Percentiles rank a stretch among this genome's conserved stretches.
phyloP scores from a whole-genome alignment of 1,140 invertebrate genomes.

The Brachionus manjavacas region DNA sequence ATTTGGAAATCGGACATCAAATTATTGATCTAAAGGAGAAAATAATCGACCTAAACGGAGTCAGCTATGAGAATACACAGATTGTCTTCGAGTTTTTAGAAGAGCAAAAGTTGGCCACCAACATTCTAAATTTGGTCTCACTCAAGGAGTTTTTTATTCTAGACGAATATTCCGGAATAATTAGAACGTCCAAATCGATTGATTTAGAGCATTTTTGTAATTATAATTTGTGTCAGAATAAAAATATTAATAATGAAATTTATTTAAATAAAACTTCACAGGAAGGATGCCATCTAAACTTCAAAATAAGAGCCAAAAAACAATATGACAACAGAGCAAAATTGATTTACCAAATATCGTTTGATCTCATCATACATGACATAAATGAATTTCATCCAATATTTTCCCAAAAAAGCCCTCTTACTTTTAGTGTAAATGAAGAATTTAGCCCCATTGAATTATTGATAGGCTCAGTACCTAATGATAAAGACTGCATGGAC shows the following conservation, averaged over 20 bases:
- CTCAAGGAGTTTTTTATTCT: not conserved
- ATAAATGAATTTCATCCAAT: constrained; percentile 26
- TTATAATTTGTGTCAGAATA: constrained; percentile 27
- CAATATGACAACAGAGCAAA: not conserved
- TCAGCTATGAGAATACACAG: not conserved
- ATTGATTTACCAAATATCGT: not conserved
- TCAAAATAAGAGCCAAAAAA: not conserved
- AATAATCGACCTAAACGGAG: not conserved
- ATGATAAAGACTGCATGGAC: constrained; percentile 22
- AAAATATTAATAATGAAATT: not conserved
- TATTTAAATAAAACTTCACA: not conserved
- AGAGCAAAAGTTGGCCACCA: not conserved
- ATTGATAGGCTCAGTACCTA: not conserved
- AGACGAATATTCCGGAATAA: not conserved
- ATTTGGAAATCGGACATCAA: not conserved
- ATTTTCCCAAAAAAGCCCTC: not conserved
- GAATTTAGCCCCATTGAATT: constrained; percentile 21
- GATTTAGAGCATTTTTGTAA: constrained; percentile 23
- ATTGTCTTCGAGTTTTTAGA: not conserved
- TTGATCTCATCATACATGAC: constrained; percentile 28
- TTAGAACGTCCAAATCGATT: constrained; percentile 7
- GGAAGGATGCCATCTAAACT: not conserved
- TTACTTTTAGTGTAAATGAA: constrained; percentile 17
- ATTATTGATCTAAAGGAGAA: constrained; percentile 3
- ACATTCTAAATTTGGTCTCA: not conserved